phyloP scores from a whole-genome alignment of 2,113 vertebrate genomes.

The Excalfactoria chinensis region DNA sequence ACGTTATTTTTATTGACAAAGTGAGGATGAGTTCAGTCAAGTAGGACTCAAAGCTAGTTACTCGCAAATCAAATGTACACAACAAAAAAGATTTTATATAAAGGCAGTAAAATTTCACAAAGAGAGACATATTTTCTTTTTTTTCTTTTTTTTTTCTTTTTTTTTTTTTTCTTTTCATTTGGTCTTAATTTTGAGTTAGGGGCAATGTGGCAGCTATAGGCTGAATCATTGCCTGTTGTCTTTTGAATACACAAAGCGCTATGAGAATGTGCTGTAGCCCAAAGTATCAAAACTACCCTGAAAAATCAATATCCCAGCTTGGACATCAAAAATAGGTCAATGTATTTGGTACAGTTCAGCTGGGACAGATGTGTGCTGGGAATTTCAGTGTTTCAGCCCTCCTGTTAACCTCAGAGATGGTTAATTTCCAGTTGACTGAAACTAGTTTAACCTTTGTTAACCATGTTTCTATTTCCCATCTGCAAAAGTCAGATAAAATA shows the following conservation, averaged over 20 bases:
- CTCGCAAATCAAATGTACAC: not conserved
- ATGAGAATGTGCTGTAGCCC: not conserved
- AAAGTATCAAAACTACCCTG: not conserved
- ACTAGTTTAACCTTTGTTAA: not conserved
- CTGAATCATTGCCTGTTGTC: not conserved
- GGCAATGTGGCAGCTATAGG: not conserved
- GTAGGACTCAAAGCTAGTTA: not conserved
- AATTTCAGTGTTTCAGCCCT: conserved; percentile 14
- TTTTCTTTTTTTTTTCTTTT: too few relatives aligned
- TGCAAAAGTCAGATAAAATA: not conserved
- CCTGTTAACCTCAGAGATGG: not conserved
- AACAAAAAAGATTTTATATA: not conserved
- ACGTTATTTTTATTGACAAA: not conserved
- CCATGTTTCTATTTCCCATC: not conserved
- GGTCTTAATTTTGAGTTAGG: not conserved
- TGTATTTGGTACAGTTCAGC: not conserved
- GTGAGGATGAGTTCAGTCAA: not conserved
- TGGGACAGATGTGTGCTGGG: not conserved
- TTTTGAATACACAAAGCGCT: not conserved
- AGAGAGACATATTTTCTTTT: not conserved
- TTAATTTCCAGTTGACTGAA: conserved; percentile 22
- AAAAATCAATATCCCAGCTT: conserved; percentile 24
- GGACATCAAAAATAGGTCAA: conserved; percentile 2
- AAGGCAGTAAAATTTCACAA: not conserved
- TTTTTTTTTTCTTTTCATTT: not conserved